A percentile compares a stretch with the other conserved stretches of the same genome.
These are phyloP conservation scores for Drosophila willistoni DNA, from an alignment of 1,140 invertebrate species.

Conservation along the genomic window DNA sequence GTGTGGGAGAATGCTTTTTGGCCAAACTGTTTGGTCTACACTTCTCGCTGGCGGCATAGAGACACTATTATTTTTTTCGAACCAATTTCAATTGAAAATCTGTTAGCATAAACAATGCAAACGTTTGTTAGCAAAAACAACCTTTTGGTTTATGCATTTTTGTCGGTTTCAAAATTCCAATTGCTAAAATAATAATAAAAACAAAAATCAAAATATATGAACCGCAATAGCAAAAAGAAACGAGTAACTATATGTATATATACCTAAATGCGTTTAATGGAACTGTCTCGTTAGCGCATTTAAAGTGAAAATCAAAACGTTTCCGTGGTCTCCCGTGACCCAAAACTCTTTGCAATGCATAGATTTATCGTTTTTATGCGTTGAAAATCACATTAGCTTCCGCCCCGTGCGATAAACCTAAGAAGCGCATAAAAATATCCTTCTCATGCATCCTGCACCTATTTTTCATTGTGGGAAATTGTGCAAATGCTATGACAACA, in stretches of 20 bases:
- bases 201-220: not conserved
- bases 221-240: not conserved
- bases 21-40: slow-evolving; percentile 22
- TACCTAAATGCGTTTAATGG: slow-evolving; percentile 66
- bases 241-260: slow-evolving; percentile 14
- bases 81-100: slow-evolving; percentile 23
- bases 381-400: slow-evolving; percentile 73
- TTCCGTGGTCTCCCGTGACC: not conserved
- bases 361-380: slow-evolving; percentile 78
- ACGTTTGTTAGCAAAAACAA: slow-evolving; percentile 36
- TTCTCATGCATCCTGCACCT: too few species aligned
- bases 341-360: slow-evolving; percentile 13
- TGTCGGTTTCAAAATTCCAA: slow-evolving; percentile 18
- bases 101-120: slow-evolving; percentile 39
- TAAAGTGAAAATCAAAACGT: slow-evolving; percentile 60
- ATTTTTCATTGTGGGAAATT: too few species aligned
- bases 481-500: too few species aligned
- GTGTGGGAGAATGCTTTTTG: slow-evolving; percentile 1
- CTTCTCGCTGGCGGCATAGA: slow-evolving; percentile 18
- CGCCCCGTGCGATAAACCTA: slow-evolving; percentile 63
- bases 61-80: not conserved
- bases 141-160: slow-evolving; percentile 22
- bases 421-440: slow-evolving; percentile 60
- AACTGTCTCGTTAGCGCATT: slow-evolving; percentile 68
- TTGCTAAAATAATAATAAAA: slow-evolving; percentile 10